Conservation (phyloP, 2,797 vertebrate species). For the Tangara arthus region DNA sequence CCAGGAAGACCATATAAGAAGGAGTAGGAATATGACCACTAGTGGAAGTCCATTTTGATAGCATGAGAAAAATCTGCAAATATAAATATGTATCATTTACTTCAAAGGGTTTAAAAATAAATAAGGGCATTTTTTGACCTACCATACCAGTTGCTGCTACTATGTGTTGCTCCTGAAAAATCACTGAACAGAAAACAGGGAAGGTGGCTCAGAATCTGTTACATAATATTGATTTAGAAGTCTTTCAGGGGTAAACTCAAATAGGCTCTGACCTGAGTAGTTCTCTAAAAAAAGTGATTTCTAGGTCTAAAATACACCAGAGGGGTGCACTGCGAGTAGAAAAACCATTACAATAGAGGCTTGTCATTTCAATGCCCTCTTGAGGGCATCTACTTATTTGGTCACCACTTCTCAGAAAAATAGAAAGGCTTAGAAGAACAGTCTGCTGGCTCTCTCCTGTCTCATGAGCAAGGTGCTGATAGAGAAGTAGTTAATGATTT, state of each 20-base stretch:
- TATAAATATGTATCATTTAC: background rate
- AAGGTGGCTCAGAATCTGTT: background rate
- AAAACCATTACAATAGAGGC: background rate
- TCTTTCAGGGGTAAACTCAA: background rate
- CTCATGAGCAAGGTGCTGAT: background rate
- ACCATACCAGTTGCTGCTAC: background rate
- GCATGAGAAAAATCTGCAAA: background rate
- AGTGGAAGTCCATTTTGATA: background rate
- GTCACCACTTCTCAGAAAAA: background rate
- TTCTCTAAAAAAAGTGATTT: background rate
- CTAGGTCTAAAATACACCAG: background rate
- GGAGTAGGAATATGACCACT: fast-evolving
- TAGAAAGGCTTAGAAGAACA: background rate
- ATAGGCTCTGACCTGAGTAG: background rate
- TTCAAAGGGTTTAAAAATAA: background rate
- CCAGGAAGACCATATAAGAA: background rate
- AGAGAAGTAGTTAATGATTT: background rate
- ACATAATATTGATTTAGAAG: background rate
- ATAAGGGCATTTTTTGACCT: background rate
- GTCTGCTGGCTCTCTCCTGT: background rate
- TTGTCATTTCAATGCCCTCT: background rate
- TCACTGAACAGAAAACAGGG: background rate
- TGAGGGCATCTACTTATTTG: background rate
- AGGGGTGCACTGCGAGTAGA: background rate
- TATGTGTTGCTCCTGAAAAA: background rate